Evolutionary conservation across 2,888 invertebrate genomes (phyloP).

Genomic region (Drosophila setosimentum): DNA sequence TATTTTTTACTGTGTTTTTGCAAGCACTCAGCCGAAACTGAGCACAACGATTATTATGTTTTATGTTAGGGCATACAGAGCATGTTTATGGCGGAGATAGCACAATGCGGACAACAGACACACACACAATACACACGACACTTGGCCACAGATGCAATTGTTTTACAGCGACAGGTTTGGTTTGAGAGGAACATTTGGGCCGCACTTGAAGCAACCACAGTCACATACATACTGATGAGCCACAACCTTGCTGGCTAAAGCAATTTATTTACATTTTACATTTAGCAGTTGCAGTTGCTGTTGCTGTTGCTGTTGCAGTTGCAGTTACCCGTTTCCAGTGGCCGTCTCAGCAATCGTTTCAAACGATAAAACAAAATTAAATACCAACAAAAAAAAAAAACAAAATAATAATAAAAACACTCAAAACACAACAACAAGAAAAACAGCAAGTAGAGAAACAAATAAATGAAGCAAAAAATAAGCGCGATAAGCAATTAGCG

Average conservation of each 20-base stretch:
- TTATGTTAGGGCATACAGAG: slow-evolving; percentile 35
- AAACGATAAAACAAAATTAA: not conserved
- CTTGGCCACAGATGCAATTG: slow-evolving; percentile 36
- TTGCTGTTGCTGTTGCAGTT: slow-evolving; percentile 7
- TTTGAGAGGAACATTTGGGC: slow-evolving; percentile 27
- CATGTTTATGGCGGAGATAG: slow-evolving; percentile 6
- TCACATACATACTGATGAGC: slow-evolving; percentile 18
- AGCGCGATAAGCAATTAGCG: slow-evolving; percentile 55
- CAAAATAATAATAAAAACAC: slow-evolving; percentile 3
- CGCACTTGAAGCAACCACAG: slow-evolving; percentile 30
- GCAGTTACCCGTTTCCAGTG: slow-evolving; percentile 29
- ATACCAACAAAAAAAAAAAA: slow-evolving; percentile 8
- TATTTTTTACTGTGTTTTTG: slow-evolving; percentile 22
- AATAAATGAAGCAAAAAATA: slow-evolving; percentile 17
- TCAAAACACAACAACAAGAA: slow-evolving; percentile 22
- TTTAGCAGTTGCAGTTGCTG: slow-evolving; percentile 33
- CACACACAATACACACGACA: slow-evolving; percentile 28
- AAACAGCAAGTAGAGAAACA: slow-evolving; percentile 9
- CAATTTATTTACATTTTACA: slow-evolving; percentile 62
- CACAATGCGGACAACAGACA: slow-evolving; percentile 31
- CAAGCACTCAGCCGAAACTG: slow-evolving; percentile 59
- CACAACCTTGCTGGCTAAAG: slow-evolving; percentile 37
- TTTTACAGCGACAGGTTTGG: slow-evolving; percentile 14
- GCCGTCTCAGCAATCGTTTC: slow-evolving; percentile 1
- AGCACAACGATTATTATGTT: slow-evolving; percentile 43